Evolutionary conservation across 2,797 vertebrate species (phyloP).

Genomic region (Sparus aurata): DNA sequence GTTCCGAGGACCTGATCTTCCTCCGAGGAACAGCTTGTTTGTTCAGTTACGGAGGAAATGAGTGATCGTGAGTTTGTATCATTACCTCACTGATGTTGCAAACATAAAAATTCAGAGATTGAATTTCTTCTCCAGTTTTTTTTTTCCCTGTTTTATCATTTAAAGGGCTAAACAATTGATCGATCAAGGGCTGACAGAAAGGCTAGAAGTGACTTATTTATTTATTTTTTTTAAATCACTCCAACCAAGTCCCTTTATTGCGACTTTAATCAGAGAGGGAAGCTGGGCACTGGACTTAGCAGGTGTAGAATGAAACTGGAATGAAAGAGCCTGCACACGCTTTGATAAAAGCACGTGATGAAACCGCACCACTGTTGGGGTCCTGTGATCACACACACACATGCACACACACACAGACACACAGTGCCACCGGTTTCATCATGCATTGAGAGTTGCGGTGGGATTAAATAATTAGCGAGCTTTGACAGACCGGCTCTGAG

Average conservation of each 20-base stretch:
- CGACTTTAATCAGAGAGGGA: slow-evolving; percentile 12
- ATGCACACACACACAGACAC: slow-evolving; percentile 28
- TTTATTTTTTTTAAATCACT: not conserved
- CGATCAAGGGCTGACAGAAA: not conserved
- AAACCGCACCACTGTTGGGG: slow-evolving; percentile 35
- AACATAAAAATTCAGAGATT: no score
- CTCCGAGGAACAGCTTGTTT: no score
- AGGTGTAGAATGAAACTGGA: slow-evolving; percentile 38
- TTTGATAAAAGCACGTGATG: slow-evolving; percentile 48
- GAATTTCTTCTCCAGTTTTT: no score
- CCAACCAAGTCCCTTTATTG: not conserved
- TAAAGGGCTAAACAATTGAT: not conserved
- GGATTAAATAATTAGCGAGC: slow-evolving; percentile 82
- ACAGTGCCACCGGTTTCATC: slow-evolving; percentile 62
- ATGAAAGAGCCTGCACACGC: slow-evolving; percentile 16
- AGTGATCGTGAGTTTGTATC: no score
- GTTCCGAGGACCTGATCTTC: no score
- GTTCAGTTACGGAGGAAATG: no score
- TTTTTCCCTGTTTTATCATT: no score
- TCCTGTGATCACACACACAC: slow-evolving; percentile 38
- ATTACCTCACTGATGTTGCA: no score
- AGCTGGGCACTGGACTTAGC: slow-evolving; percentile 39
- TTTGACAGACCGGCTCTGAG: slow-evolving; percentile 69
- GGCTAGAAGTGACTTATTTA: not conserved
- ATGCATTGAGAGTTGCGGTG: slow-evolving; percentile 73